Percentiles rank a stretch among this genome's conserved stretches.
phyloP scores from a whole-genome alignment of 2,888 invertebrate genomes.

The Dicycla oo region DNA sequence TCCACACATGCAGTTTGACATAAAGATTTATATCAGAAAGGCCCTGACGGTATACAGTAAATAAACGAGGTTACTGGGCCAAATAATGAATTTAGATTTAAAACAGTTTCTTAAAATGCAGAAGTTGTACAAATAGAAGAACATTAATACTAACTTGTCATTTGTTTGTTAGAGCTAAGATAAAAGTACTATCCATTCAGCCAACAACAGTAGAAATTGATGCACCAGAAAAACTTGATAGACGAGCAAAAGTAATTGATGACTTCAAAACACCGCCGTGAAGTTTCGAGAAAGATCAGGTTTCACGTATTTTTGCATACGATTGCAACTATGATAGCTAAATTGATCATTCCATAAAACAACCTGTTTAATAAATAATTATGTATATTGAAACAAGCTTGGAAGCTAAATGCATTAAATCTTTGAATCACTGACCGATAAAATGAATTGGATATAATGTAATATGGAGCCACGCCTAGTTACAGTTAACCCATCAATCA shows the following conservation, averaged over 20 bases:
- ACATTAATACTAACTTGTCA: constrained; percentile 16
- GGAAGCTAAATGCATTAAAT: constrained; percentile 36
- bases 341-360: constrained; percentile 34
- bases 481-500: constrained; percentile 87
- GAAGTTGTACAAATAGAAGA: constrained; percentile 39
- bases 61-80: constrained; percentile 70
- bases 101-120: constrained; percentile 64
- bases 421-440: constrained; percentile 73
- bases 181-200: constrained; percentile 3
- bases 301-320: constrained; percentile 41
- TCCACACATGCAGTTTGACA: constrained; percentile 73
- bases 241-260: constrained; percentile 13
- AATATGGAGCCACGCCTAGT: constrained; percentile 72
- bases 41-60: constrained; percentile 63
- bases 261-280: constrained; percentile 30
- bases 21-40: constrained; percentile 77
- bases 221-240: constrained; percentile 21
- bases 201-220: neutral
- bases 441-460: constrained; percentile 71
- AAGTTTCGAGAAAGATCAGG: constrained; percentile 38
- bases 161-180: neutral
- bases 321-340: constrained; percentile 38
- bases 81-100: constrained; percentile 68
- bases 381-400: constrained; percentile 37
- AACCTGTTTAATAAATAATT: constrained; percentile 31